phyloP scores from a whole-genome alignment of 2,113 vertebrate genomes.

The Leucopsar rothschildi region DNA sequence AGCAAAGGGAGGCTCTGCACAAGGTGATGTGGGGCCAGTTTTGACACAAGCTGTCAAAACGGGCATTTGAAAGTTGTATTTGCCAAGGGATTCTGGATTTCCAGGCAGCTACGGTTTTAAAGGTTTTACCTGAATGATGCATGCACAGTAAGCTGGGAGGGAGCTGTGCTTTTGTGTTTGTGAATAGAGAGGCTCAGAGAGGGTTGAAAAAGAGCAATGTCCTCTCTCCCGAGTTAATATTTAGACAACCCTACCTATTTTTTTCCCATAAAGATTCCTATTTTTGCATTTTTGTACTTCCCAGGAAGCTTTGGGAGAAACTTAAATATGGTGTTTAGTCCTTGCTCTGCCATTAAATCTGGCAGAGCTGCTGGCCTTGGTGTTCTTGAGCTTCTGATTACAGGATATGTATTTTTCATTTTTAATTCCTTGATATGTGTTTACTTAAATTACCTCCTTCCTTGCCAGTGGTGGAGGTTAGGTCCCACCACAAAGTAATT shows the following conservation, averaged over 20 bases:
- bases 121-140: background rate
- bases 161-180: fast-evolving
- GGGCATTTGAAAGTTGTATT: background rate
- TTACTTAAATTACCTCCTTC: conserved; percentile 46
- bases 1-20: background rate
- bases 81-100: background rate
- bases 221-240: conserved; percentile 2
- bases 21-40: background rate
- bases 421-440: conserved; percentile 32
- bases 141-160: background rate
- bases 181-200: background rate
- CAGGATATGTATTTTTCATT: background rate
- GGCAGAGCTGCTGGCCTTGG: background rate
- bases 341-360: background rate
- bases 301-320: background rate
- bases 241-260: background rate
- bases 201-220: background rate
- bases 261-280: background rate
- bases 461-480: conserved; percentile 26
- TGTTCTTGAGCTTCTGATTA: conserved; percentile 33
- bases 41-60: background rate
- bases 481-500: conserved; percentile 16
- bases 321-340: background rate
- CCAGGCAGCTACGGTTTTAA: background rate
- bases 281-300: background rate